phyloP scores from a whole-genome alignment of 2,113 vertebrate species.

The Sapajus apella region DNA sequence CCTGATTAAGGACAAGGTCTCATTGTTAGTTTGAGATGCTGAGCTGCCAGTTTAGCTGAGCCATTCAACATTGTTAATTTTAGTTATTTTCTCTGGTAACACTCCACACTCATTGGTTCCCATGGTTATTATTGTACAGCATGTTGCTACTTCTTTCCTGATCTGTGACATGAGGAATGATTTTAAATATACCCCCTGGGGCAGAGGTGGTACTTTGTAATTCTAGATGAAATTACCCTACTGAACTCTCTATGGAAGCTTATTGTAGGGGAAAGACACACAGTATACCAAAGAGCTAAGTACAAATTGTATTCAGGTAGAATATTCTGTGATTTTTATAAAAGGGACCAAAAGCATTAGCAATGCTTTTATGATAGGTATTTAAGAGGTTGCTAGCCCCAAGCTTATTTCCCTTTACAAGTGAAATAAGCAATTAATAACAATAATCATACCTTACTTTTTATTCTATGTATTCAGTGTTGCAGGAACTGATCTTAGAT shows the following conservation, averaged over 20 bases:
- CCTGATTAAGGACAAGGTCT: neutral
- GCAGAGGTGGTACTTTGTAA: neutral
- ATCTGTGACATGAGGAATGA: neutral
- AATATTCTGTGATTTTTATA: neutral
- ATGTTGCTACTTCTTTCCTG: neutral
- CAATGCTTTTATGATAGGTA: neutral
- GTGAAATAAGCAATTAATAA: neutral
- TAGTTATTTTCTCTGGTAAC: neutral
- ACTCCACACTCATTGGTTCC: neutral
- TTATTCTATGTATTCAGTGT: neutral
- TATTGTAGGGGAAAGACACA: neutral
- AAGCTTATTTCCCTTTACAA: conserved; percentile 4
- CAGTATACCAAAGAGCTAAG: conserved; percentile 8
- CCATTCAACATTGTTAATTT: neutral
- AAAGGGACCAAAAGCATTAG: neutral
- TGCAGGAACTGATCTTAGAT: neutral
- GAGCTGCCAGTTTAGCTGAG: neutral
- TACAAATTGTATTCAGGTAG: neutral
- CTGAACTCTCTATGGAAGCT: neutral
- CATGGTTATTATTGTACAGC: neutral
- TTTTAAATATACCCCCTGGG: neutral
- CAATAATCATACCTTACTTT: neutral
- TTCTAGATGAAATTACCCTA: neutral
- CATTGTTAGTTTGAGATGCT: conserved; percentile 13
- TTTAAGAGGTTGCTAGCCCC: neutral